phyloP scores from a whole-genome alignment of 2,797 vertebrate genomes.

The Phrynocephalus guinanensis region DNA sequence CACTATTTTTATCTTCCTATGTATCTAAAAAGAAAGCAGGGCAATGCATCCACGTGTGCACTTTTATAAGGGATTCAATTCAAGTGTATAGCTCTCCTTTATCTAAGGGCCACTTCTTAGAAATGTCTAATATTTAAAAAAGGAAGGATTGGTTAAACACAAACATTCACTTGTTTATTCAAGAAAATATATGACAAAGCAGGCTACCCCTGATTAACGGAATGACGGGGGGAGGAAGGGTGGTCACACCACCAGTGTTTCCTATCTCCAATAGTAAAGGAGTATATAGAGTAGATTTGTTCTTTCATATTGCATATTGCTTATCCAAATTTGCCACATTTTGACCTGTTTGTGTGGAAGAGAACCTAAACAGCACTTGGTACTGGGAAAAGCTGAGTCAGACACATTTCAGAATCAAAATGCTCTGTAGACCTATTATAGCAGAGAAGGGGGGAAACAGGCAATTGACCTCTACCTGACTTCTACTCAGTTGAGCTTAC shows the following conservation, averaged over 20 bases:
- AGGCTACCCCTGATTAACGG: not conserved
- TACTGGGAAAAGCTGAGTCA: not conserved
- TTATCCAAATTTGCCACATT: not conserved
- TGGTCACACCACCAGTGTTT: not conserved
- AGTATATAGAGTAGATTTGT: not conserved
- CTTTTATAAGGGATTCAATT: not conserved
- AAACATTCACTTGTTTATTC: not conserved
- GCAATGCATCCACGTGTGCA: not conserved
- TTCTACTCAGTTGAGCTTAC: not conserved
- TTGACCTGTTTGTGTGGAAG: not conserved
- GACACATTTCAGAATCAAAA: not conserved
- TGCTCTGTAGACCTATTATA: not conserved
- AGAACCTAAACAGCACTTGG: not conserved
- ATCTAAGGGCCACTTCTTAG: not conserved
- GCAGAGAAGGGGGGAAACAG: not conserved
- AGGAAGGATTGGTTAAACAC: not conserved
- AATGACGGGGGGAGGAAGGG: not conserved
- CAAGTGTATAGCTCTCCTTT: not conserved
- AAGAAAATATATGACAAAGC: not conserved
- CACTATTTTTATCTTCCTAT: not conserved
- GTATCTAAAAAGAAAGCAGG: not conserved
- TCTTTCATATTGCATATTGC: not conserved
- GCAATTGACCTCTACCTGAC: not conserved
- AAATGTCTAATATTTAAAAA: not conserved
- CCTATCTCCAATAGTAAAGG: not conserved